phyloP scores from a whole-genome alignment of 2,888 invertebrate genomes.

The Drosophila emarginata region DNA sequence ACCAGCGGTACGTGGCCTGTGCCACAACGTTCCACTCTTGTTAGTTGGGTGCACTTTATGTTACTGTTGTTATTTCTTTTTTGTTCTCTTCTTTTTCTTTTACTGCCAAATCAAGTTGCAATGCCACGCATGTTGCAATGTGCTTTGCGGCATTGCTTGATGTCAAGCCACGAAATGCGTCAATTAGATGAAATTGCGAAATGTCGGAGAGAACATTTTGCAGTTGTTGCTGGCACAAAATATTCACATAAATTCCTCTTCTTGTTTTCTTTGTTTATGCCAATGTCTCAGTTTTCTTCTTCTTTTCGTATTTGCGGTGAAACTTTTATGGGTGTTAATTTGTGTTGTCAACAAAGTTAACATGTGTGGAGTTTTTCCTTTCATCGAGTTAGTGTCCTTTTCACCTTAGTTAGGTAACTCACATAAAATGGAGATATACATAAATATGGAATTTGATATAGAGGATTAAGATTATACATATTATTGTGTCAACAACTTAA shows the following conservation, averaged over 20 bases:
- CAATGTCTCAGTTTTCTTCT: constrained; percentile 43
- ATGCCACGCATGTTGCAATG: constrained; percentile 40
- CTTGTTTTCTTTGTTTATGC: constrained; percentile 53
- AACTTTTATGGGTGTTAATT: constrained; percentile 74
- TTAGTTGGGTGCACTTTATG: background rate
- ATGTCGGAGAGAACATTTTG: constrained; percentile 53
- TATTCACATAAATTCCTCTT: constrained; percentile 65
- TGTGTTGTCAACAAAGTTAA: constrained; percentile 71
- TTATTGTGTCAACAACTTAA: background rate
- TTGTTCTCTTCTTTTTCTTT: constrained; percentile 22
- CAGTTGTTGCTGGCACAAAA: constrained; percentile 26
- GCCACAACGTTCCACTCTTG: constrained; percentile 17
- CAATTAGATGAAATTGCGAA: constrained; percentile 78
- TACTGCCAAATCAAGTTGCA: constrained; percentile 58
- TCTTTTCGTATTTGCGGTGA: constrained; percentile 23
- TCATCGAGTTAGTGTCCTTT: background rate
- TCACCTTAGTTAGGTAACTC: background rate
- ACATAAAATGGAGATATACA: constrained; percentile 7
- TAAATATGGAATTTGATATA: constrained; percentile 1
- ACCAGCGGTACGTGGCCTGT: constrained; percentile 48
- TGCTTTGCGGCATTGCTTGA: constrained; percentile 45
- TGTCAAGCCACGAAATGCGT: constrained; percentile 76
- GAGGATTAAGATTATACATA: background rate
- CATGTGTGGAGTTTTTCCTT: constrained; percentile 44
- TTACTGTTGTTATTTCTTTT: constrained; percentile 9